Evolutionary conservation across 2,797 vertebrate genomes (phyloP), one percentile per base, ranked within the genome.

Genomic region (Sebastes iracundus): DNA sequence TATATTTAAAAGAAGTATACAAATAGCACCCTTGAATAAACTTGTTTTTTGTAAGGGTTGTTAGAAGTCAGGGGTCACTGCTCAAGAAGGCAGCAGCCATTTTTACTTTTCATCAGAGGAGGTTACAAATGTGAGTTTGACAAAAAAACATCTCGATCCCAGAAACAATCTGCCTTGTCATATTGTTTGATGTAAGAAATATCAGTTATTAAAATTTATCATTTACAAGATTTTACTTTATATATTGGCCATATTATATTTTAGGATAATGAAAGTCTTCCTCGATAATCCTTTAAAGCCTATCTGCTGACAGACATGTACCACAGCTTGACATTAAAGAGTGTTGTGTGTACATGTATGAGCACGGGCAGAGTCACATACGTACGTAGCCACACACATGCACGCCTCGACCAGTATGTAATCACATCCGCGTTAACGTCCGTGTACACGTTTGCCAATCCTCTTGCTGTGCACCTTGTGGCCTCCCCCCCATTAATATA

Each of bases 401-500:
- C 74, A 42, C 52, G 2, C 60, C 22, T 9, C 6, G 49, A 74
- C 33, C 52, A 27, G 38, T 42, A 13, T 9, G 66, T 86, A 88
- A 86, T 87, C 85, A 74, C 86, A 89, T 91, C 83, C 70, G 30
- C 42, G 75, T 87, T 77, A 77, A 75, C 32, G 10, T 90, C 79
- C 25, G 16, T 82, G 86, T 83, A 81, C 82, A 79, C 74, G 77
- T 85, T 72, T 68, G 64, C 85, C 86, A 72, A 71, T 79, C 85
- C 79, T 87, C 86, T 78, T 35, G 73, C 83, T 68, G 66, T 91
- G 87, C 88, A 95, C 91, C 94, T 93, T 91, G 92, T 87, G 87
- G 85, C 87, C 83, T 80, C 70, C 58, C 87, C 87, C 61, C 61
- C 85, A 94, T 95, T 95, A 94, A 95, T 95, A 94, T 94, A 95